Percentiles rank a stretch among this genome's conserved stretches.
phyloP scores from a whole-genome alignment of 2,888 invertebrate species.

The Ormyrus thymus region DNA sequence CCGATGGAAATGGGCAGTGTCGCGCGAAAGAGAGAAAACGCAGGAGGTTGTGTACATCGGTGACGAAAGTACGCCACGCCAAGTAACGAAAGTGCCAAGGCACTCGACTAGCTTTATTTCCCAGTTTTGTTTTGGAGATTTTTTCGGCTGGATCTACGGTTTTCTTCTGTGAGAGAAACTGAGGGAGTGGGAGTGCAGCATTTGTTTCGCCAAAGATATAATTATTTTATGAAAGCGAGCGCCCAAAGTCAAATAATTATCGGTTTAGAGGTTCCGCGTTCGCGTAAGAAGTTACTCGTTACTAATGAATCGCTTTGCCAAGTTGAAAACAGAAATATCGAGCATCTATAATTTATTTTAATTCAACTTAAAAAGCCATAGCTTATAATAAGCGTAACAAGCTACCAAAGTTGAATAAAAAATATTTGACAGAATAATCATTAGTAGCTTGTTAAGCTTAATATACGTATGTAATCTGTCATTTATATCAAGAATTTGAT shows the following conservation, averaged over 20 bases:
- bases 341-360: too few species aligned
- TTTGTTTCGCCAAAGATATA: background rate
- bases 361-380: too few species aligned
- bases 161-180: background rate
- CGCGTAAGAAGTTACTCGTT: slow-evolving; percentile 10
- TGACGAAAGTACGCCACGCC: slow-evolving; percentile 24
- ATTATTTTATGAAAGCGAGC: slow-evolving; percentile 28
- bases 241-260: slow-evolving; percentile 1
- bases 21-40: background rate
- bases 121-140: background rate
- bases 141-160: too few species aligned
- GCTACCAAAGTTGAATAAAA: too few species aligned
- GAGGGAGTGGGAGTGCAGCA: background rate
- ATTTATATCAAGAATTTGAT: too few species aligned
- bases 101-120: background rate
- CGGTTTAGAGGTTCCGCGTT: slow-evolving; percentile 17
- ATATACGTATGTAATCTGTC: too few species aligned
- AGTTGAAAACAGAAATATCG: too few species aligned
- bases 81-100: slow-evolving; percentile 37
- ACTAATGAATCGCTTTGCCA: too few species aligned
- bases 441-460: too few species aligned
- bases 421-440: too few species aligned
- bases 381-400: too few species aligned
- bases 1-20: slow-evolving; percentile 17
- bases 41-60: background rate